Conservation (phyloP, 2,888 invertebrate genomes). For the Drosophila greeni region DNA sequence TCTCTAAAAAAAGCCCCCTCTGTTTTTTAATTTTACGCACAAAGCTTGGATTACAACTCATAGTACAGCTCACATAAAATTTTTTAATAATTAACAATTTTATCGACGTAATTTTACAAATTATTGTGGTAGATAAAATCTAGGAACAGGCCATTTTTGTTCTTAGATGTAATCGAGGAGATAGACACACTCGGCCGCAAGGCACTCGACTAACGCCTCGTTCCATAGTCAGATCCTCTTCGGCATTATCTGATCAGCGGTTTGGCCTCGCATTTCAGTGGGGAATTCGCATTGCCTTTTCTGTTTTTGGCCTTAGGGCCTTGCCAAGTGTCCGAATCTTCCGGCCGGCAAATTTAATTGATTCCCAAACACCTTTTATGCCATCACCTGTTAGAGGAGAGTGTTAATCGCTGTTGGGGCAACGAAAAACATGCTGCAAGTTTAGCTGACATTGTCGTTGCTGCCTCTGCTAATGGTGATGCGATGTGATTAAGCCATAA, state of each 20-base stretch:
- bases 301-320: constrained; percentile 5
- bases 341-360: constrained; percentile 58
- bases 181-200: neutral
- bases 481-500: constrained; percentile 72
- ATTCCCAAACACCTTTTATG: constrained; percentile 61
- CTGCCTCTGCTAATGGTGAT: constrained; percentile 54
- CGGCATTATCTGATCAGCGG: constrained; percentile 56
- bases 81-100: neutral
- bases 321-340: constrained; percentile 5
- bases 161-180: neutral
- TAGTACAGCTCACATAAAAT: neutral
- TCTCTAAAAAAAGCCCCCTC: neutral
- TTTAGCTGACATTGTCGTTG: constrained; percentile 33
- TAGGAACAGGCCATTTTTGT: neutral
- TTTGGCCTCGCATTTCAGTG: constrained; percentile 57
- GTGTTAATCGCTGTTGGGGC: constrained; percentile 59
- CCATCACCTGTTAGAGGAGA: constrained; percentile 63
- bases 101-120: neutral
- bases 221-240: constrained; percentile 50
- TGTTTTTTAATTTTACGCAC: neutral
- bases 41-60: neutral
- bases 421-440: constrained; percentile 47
- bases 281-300: constrained; percentile 44
- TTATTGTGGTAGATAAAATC: neutral
- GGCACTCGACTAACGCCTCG: neutral